phyloP scores from a whole-genome alignment of 2,113 vertebrate genomes.

The Corvus cornix region DNA sequence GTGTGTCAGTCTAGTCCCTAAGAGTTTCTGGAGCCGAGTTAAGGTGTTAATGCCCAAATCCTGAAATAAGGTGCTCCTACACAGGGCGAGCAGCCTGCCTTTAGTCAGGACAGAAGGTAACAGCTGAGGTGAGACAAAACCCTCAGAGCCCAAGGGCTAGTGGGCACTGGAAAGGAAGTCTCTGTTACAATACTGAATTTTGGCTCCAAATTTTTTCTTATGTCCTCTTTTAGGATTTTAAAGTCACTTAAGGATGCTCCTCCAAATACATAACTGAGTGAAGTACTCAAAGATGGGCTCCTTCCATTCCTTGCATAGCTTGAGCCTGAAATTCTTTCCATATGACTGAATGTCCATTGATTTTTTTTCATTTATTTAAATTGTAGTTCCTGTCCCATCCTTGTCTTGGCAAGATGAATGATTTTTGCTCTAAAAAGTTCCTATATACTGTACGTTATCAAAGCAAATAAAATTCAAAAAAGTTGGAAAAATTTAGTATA shows the following conservation, averaged over 20 bases:
- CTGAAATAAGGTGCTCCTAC: neutral
- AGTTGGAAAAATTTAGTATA: neutral
- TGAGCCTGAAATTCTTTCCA: neutral
- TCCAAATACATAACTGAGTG: neutral
- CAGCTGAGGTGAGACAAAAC: neutral
- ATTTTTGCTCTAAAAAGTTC: neutral
- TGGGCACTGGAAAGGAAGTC: neutral
- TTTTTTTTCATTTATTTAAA: neutral
- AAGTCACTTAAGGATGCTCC: neutral
- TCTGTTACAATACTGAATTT: neutral
- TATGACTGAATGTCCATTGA: neutral
- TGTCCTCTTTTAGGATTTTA: neutral
- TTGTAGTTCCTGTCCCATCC: neutral
- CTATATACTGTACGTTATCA: neutral
- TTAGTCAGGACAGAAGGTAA: neutral
- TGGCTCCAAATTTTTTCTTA: neutral
- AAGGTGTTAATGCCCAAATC: neutral
- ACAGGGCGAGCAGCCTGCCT: neutral
- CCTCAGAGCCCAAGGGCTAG: rapidly evolving
- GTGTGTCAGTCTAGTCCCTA: neutral
- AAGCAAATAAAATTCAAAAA: neutral
- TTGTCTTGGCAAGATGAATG: neutral
- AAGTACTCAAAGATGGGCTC: neutral
- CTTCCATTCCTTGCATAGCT: neutral
- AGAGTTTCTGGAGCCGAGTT: neutral